A percentile compares a stretch with the other conserved stretches of the same genome.
Evolutionary conservation across 1,140 invertebrate genomes (phyloP).

Genomic region (Lethrus apterus): DNA sequence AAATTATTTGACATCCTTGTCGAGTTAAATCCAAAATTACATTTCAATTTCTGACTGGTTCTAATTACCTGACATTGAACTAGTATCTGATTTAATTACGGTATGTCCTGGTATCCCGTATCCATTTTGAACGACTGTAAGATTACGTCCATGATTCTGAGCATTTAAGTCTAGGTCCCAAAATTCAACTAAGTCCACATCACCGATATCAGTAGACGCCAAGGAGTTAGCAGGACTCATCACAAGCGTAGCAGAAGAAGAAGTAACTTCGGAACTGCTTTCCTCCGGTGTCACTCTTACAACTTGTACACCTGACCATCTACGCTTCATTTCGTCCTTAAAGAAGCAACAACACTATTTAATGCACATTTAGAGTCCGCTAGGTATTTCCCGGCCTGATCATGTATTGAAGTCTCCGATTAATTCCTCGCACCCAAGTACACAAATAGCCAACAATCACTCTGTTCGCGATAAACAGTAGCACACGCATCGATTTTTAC

Average conservation of each 20-base stretch:
- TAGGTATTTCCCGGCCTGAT: too few relatives aligned
- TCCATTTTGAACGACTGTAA: constrained; percentile 34
- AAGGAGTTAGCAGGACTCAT: constrained; percentile 61
- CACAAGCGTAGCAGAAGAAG: constrained; percentile 57
- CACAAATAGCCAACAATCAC: too few relatives aligned
- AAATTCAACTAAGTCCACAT: constrained; percentile 66
- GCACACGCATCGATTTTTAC: too few relatives aligned
- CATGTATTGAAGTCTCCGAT: too few relatives aligned
- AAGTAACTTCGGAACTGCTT: constrained; percentile 66
- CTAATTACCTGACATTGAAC: constrained; percentile 44
- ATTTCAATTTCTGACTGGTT: not conserved
- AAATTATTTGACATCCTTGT: too few relatives aligned
- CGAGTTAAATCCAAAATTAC: too few relatives aligned
- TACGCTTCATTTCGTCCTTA: constrained; percentile 52
- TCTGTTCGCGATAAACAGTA: too few relatives aligned
- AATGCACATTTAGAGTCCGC: too few relatives aligned
- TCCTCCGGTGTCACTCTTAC: constrained; percentile 59
- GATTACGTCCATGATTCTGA: constrained; percentile 33
- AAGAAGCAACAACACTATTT: too few relatives aligned
- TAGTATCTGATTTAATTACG: constrained; percentile 40
- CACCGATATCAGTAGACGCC: constrained; percentile 52
- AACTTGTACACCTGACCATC: constrained; percentile 61
- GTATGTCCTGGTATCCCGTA: constrained; percentile 30
- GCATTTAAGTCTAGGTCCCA: constrained; percentile 56
- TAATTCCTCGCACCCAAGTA: too few relatives aligned